These are phyloP conservation scores for Macrophya annulata DNA, from an alignment of 2,888 invertebrate species.

Conservation along the genomic window DNA sequence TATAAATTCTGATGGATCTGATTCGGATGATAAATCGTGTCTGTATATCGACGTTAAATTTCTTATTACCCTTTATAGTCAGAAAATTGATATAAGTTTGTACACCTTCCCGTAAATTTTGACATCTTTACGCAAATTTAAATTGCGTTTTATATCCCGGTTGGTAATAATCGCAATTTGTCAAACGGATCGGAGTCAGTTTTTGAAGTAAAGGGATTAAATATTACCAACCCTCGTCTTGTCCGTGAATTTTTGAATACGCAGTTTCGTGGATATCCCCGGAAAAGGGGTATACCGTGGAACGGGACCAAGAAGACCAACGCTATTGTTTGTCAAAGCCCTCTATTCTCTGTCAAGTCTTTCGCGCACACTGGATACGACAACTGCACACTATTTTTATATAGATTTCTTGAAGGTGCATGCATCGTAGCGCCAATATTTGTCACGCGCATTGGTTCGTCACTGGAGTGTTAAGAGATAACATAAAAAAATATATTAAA, in stretches of 20 bases:
- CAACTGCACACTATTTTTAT: slow-evolving; percentile 77
- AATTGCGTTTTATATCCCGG: neutral
- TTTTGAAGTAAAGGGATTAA: neutral
- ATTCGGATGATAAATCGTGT: neutral
- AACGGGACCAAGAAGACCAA: slow-evolving; percentile 57
- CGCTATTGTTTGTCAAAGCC: slow-evolving; percentile 53
- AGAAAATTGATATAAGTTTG: neutral
- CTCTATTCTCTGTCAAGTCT: slow-evolving; percentile 51
- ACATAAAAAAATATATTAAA: slow-evolving; percentile 41
- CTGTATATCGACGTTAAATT: neutral
- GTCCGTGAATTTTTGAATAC: slow-evolving; percentile 54
- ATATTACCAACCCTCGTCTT: neutral
- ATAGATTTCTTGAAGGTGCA: slow-evolving; percentile 78
- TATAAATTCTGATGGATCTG: neutral
- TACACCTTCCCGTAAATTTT: neutral
- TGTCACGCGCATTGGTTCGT: slow-evolving; percentile 43
- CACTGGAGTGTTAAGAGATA: slow-evolving; percentile 38
- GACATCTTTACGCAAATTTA: neutral
- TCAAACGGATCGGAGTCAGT: neutral
- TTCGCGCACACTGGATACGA: slow-evolving; percentile 67
- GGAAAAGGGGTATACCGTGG: neutral
- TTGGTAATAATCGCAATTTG: neutral
- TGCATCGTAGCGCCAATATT: slow-evolving; percentile 66
- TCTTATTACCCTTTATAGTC: neutral
- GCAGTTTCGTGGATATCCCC: slow-evolving; percentile 44